phyloP scores from a whole-genome alignment of 2,888 invertebrate species.

The Hemaris fuciformis region DNA sequence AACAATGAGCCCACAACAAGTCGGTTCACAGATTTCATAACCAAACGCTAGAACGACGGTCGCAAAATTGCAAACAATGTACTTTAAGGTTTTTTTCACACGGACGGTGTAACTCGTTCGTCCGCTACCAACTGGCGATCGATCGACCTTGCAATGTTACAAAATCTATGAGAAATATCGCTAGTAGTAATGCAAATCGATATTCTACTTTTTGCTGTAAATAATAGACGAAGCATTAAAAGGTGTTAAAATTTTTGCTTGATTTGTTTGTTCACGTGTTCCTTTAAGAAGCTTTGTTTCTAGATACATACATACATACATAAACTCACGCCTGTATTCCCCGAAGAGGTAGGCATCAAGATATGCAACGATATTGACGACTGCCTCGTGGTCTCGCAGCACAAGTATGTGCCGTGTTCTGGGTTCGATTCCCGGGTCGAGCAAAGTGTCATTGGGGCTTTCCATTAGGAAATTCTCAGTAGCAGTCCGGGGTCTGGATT shows the following conservation, averaged over 20 bases:
- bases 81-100: slow-evolving; percentile 49
- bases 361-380: too few species aligned
- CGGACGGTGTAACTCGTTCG: slow-evolving; percentile 35
- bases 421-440: too few species aligned
- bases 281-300: too few species aligned
- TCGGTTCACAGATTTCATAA: slow-evolving; percentile 12
- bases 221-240: neutral
- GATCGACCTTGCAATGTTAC: slow-evolving; percentile 48
- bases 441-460: too few species aligned
- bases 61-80: slow-evolving; percentile 16
- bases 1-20: slow-evolving; percentile 3
- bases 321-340: too few species aligned
- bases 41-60: neutral
- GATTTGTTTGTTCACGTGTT: too few species aligned
- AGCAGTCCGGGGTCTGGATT: too few species aligned
- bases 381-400: too few species aligned
- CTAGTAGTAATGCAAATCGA: slow-evolving; percentile 18
- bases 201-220: neutral
- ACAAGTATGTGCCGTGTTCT: too few species aligned
- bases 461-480: too few species aligned
- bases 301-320: too few species aligned
- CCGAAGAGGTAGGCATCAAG: too few species aligned
- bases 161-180: slow-evolving; percentile 41
- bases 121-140: slow-evolving; percentile 22
- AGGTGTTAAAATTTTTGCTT: neutral